Base-by-base conservation (phyloP, 2,797 vertebrate species). In the Hirundo rustica region DNA sequence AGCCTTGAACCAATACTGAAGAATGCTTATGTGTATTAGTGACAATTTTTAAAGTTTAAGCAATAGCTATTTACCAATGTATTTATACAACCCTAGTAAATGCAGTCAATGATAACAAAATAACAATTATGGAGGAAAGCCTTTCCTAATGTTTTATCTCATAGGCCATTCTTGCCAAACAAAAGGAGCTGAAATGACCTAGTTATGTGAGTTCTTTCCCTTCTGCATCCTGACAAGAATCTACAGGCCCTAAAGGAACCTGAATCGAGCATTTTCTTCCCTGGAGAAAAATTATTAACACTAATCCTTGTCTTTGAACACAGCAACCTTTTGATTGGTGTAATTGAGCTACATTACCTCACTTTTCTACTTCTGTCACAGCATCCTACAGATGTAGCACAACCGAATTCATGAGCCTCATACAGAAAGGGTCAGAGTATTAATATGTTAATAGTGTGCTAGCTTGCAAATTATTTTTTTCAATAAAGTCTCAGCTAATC, bases 271-370 rank as follows among this genome's bases (percentile, higher is more conserved):
- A 88, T 96, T 95, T 89, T 68, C 85, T 93, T 97, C 97, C 96
- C 97, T 62, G 79, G 95, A 96, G 97, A 97, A 92, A 97, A 97
- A 97, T 97, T 97, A 97, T 97, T 97, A 97, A 92, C 92, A 68
- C 95, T 97, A 98, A 97, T 97, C 96, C 96, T 95, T 94, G 86
- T 92, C 96, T 97, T 97, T 97, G 96, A 97, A 97, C 92, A 97
- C 96, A 96, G 88, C 78, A 92, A 91, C 95, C 65, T 15, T 22
- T 88, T 81, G 57, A 95, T 91, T 97, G 95, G 93, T 93, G 91
- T 96, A 96, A 96, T 65, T 91, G 93, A 96, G 84, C 88, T 95
- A 96, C 50, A 87, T 93, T 93, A 94, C 93, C 76, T 97, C 89
- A 90, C 68, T 91, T 94, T 95, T 89, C 93, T 96, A 84, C 88